Evolutionary conservation across 2,113 vertebrate genomes (phyloP), one percentile per base, ranked within the genome.

Genomic region (Urocitellus parryii): DNA sequence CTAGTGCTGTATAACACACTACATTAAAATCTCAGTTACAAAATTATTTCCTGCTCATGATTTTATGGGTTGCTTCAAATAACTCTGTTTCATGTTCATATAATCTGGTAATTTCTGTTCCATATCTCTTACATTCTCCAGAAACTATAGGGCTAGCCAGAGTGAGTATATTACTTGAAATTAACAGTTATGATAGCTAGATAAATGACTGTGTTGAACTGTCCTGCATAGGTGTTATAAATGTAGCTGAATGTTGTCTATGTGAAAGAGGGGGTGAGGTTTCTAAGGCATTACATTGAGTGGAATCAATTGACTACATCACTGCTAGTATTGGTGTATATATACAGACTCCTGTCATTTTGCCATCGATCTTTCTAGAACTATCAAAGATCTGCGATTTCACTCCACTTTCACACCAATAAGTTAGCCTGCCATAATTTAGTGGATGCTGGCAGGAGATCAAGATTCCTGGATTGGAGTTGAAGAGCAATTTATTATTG

Each of bases 21-120:
- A 68, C 42, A 61, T 61, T 65, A 96, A 90, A 83, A 32, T 37
- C 56, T 94, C n/a, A 80, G 34, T 90, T 74, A 83, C 14, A 85
- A 89, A 84, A 74, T 68, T 93, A 8, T 92, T 76, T 79, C 27
- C 73, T 68, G 37, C 29, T 78, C 13, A 37, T 84, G 11, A 42
- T 84, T 95, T 77, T 81, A 63, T 77, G 39, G 42, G 4, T 91
- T 88, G 53, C 20, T 83, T 85, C 45, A 18, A 58, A 86, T 4
- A 73, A 0, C 24, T 94, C 13, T 91, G 8, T 90, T 87, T 91
- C 29, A 39, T 84, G 45, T 87, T 79, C 37, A 76, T 22, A 25
- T 17, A 77, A 8, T 73, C 32, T 96, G 29, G 27, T 88, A 77
- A 77, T 24, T 89, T 91, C 18, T 89, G 24, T 29, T 95, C 53